phyloP scores from a whole-genome alignment of 1,140 invertebrate genomes.

The Orchestia grillus region DNA sequence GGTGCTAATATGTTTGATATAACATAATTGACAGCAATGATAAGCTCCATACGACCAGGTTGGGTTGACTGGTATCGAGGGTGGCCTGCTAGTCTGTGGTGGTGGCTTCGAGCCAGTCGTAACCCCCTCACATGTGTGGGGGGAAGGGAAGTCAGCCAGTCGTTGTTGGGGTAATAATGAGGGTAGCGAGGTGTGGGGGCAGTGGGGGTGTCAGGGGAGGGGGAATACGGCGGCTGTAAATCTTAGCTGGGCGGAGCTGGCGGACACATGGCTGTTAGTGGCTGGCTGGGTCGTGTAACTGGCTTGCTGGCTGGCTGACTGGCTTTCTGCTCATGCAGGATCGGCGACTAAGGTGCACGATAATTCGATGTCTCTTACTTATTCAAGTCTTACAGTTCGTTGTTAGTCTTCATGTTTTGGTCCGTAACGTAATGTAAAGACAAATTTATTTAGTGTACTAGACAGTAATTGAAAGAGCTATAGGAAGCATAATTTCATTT shows the following conservation, averaged over 20 bases:
- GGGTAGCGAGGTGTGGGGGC: conserved; percentile 25
- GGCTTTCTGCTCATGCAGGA: conserved; percentile 46
- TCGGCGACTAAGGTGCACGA: not conserved
- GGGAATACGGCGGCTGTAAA: conserved; percentile 28
- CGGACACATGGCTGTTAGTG: conserved; percentile 42
- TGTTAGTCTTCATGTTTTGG: not conserved
- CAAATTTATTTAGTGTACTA: not conserved
- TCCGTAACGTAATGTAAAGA: not conserved
- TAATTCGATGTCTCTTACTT: not conserved
- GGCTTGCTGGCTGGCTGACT: not conserved
- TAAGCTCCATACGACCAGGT: not conserved
- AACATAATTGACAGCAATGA: too few relatives aligned
- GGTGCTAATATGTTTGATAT: too few relatives aligned
- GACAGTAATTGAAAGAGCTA: not conserved
- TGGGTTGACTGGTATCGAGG: not conserved
- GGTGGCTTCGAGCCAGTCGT: not conserved
- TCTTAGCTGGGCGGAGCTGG: conserved; percentile 51
- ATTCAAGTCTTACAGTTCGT: not conserved
- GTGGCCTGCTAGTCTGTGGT: not conserved
- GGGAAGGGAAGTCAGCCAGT: conserved; percentile 26
- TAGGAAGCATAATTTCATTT: too few relatives aligned
- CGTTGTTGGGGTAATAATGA: conserved; percentile 53
- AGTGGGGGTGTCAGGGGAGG: not conserved
- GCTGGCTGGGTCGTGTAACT: conserved; percentile 57
- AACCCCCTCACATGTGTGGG: not conserved